Percentiles rank a stretch among this genome's conserved stretches.
Conservation (phyloP, 2,113 vertebrate species). For the Misgurnus mizolepis region DNA sequence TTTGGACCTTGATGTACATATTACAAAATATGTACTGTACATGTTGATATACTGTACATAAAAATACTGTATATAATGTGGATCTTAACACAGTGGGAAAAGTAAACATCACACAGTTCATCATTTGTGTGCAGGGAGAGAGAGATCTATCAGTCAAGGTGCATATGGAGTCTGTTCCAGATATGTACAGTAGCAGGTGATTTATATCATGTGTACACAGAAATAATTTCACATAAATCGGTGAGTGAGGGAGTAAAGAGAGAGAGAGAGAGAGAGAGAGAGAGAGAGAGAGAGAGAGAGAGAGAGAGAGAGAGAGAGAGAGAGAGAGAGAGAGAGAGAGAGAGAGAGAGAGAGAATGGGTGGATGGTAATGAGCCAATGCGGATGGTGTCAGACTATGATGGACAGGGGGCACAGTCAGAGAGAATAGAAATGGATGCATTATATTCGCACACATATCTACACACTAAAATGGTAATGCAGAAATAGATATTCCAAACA, state of each 20-base stretch:
- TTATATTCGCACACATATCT: conserved; percentile 11
- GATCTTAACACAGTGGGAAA: no score
- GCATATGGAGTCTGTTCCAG: conserved; percentile 24
- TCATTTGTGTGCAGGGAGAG: not conserved
- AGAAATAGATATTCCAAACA: not conserved
- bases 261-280: not conserved
- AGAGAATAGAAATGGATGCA: conserved; percentile 26
- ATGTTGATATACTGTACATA: no score
- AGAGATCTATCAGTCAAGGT: not conserved
- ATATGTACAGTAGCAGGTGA: conserved; percentile 39
- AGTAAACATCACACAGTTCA: no score
- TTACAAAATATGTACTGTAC: no score
- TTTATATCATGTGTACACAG: conserved; percentile 32
- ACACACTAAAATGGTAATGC: conserved; percentile 1
- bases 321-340: not conserved
- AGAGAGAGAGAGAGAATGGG: not conserved
- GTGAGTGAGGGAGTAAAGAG: not conserved
- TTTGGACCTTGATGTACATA: no score
- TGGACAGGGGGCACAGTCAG: not conserved
- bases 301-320: not conserved
- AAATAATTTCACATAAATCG: conserved; percentile 1
- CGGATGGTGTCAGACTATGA: conserved; percentile 3
- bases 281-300: conserved; percentile 2
- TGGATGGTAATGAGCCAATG: conserved; percentile 8
- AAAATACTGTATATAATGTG: no score